These are phyloP conservation scores for Parauchenoglanis ngamensis DNA, from an alignment of 2,797 vertebrate genomes.

Conservation along the genomic window DNA sequence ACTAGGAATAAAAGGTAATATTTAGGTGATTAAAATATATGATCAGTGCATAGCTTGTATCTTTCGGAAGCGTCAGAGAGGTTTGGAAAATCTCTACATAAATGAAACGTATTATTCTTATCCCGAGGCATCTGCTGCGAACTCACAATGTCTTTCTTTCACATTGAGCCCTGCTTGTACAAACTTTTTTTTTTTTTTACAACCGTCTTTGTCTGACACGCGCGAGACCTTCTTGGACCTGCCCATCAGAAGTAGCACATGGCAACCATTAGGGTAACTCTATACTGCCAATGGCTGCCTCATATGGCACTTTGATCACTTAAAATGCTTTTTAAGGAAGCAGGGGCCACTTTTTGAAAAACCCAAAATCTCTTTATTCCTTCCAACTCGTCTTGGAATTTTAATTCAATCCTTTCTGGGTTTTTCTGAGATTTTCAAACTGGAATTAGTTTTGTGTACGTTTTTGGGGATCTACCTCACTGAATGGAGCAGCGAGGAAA, in stretches of 20 bases:
- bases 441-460: constrained; percentile 53
- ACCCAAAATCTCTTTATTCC: constrained; percentile 48
- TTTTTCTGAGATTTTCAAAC: constrained; percentile 45
- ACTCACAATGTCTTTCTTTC: constrained; percentile 41
- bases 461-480: constrained; percentile 44
- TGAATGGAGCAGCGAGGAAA: constrained; percentile 20
- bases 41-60: not conserved
- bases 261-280: constrained; percentile 60
- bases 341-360: constrained; percentile 55
- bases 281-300: constrained; percentile 56
- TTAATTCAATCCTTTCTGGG: constrained; percentile 58
- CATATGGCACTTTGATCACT: constrained; percentile 59
- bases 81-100: not conserved
- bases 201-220: constrained; percentile 55
- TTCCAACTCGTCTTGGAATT: constrained; percentile 54
- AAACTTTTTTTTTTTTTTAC: constrained; percentile 45
- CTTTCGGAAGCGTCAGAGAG: not conserved
- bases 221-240: constrained; percentile 45
- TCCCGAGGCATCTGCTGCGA: constrained; percentile 39
- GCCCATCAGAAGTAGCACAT: constrained; percentile 53
- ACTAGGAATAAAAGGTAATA: not conserved
- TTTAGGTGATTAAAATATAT: not conserved
- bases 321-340: constrained; percentile 59
- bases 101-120: not conserved
- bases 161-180: not conserved